Conservation (phyloP, 2,113 vertebrate genomes). For the Ibidorhyncha struthersii region DNA sequence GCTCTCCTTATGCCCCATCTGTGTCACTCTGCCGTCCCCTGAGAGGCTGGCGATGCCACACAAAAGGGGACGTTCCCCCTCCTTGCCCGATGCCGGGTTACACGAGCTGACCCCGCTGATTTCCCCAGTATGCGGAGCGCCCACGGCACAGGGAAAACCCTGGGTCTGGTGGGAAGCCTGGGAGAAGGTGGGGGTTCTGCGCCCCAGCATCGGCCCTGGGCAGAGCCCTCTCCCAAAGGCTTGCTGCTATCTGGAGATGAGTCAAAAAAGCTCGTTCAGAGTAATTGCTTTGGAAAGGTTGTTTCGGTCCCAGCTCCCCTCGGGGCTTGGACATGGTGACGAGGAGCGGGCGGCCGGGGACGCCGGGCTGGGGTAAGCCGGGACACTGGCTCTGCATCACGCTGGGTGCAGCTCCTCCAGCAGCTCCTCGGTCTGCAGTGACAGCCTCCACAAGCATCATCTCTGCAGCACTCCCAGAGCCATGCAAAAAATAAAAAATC, state of each 20-base stretch:
- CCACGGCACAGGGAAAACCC: background rate
- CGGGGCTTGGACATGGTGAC: background rate
- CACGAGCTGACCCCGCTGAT: fast-evolving
- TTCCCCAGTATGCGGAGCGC: too few species aligned
- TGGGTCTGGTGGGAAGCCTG: fast-evolving
- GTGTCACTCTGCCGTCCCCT: background rate
- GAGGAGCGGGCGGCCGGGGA: background rate
- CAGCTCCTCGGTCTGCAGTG: background rate
- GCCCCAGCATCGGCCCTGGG: background rate
- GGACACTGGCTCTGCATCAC: background rate
- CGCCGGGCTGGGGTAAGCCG: background rate
- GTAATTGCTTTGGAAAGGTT: background rate
- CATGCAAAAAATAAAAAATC: background rate
- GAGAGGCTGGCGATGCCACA: background rate
- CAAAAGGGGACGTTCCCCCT: fast-evolving
- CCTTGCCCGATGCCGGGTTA: too few species aligned
- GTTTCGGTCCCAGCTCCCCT: background rate
- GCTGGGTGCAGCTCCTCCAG: background rate
- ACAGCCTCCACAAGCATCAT: background rate
- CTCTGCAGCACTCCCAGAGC: background rate
- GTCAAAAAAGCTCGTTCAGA: background rate
- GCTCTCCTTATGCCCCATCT: fast-evolving
- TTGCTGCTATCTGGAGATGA: background rate
- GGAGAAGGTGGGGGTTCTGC: background rate
- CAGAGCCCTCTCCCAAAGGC: background rate